phyloP scores from a whole-genome alignment of 2,113 vertebrate species.

The Anguilla japonica region DNA sequence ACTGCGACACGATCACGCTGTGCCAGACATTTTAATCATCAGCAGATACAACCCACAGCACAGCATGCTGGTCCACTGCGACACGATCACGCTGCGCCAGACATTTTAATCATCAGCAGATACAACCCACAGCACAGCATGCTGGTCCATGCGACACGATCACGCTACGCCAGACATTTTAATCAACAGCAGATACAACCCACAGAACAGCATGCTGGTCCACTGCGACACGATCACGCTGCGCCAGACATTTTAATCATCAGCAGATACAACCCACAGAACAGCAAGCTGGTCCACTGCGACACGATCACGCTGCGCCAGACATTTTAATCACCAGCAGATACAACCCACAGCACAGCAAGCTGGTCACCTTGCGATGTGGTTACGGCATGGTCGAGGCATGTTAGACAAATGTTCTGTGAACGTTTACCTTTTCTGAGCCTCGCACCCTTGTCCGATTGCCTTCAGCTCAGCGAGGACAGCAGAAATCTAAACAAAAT shows the following conservation, averaged over 20 bases:
- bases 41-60: not conserved
- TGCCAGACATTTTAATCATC: not conserved
- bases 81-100: not conserved
- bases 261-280: not conserved
- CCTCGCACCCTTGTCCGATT: conserved; percentile 61
- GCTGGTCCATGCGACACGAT: too few species aligned
- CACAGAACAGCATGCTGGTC: too few species aligned
- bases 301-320: too few species aligned
- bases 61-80: too few species aligned
- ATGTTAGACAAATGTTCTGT: not conserved
- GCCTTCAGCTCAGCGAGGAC: conserved; percentile 77
- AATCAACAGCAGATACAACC: not conserved
- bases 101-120: not conserved
- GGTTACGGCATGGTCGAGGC: too few species aligned
- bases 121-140: not conserved
- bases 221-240: too few species aligned
- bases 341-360: not conserved
- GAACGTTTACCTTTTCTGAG: conserved; percentile 81
- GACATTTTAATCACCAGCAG: not conserved
- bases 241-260: too few species aligned
- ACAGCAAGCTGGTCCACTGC: too few species aligned
- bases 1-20: too few species aligned
- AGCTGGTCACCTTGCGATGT: too few species aligned
- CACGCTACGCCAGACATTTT: too few species aligned
- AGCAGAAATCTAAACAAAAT: conserved; percentile 73